A percentile compares a stretch with the other conserved stretches of the same genome.
Evolutionary conservation across 2,113 vertebrate genomes (phyloP).

Genomic region (Grus americana): DNA sequence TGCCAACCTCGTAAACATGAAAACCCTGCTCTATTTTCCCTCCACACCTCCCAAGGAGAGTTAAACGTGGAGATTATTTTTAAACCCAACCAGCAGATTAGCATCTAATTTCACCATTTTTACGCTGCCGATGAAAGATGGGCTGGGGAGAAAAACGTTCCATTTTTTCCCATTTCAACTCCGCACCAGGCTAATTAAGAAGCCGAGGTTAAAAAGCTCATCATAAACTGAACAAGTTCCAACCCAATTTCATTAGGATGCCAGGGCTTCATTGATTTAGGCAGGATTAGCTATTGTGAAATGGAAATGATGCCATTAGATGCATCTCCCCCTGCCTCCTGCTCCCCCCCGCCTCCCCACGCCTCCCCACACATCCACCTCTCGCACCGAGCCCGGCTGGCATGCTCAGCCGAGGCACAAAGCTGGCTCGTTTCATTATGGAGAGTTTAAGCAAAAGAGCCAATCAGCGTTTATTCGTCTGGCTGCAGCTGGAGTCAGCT

Average conservation of each 20-base stretch:
- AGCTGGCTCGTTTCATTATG: background rate
- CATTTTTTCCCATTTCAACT: slow-evolving; percentile 30
- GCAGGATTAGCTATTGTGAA: slow-evolving; percentile 65
- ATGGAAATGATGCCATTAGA: slow-evolving; percentile 39
- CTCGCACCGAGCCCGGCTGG: background rate
- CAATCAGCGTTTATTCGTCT: slow-evolving; percentile 48
- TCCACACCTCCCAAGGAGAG: background rate
- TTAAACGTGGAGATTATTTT: slow-evolving; percentile 28
- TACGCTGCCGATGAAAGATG: background rate
- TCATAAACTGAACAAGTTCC: slow-evolving; percentile 63
- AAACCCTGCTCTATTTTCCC: background rate
- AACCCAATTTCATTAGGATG: slow-evolving; percentile 35
- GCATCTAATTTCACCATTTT: slow-evolving; percentile 32
- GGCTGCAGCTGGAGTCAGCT: slow-evolving; percentile 61
- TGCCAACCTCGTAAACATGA: background rate
- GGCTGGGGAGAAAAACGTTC: background rate
- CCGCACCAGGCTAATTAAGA: slow-evolving; percentile 55
- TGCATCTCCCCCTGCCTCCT: background rate
- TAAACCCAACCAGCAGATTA: slow-evolving; percentile 32
- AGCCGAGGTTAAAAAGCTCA: slow-evolving; percentile 62
- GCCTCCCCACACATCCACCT: background rate
- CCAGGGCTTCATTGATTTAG: slow-evolving; percentile 5
- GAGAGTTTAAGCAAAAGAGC: background rate
- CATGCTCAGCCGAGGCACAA: background rate
- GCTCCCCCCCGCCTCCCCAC: background rate